These are phyloP conservation scores for Danio albolineatus DNA, from an alignment of 2,797 vertebrate species.

Conservation along the genomic window DNA sequence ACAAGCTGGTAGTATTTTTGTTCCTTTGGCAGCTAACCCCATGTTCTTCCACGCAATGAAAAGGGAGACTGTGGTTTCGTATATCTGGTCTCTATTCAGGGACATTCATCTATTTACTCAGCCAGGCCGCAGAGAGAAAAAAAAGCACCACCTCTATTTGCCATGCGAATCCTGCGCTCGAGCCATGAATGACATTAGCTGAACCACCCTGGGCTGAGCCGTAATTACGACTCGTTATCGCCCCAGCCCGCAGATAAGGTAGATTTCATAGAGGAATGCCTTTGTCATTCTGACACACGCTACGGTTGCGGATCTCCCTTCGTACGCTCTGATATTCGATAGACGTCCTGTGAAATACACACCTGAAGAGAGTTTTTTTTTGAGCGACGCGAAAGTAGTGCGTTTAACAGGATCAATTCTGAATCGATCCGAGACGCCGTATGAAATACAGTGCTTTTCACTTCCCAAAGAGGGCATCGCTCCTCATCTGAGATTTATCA, in stretches of 20 bases:
- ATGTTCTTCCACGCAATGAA: slow-evolving; percentile 62
- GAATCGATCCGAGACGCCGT: slow-evolving; percentile 19
- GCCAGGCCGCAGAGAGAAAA: slow-evolving; percentile 60
- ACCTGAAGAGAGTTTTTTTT: too few species aligned
- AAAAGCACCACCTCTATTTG: slow-evolving; percentile 50
- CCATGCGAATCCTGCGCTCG: slow-evolving; percentile 44
- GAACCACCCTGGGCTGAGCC: slow-evolving; percentile 65
- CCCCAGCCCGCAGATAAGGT: slow-evolving; percentile 73
- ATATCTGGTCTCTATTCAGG: slow-evolving; percentile 67
- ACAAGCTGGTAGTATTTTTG: slow-evolving; percentile 69
- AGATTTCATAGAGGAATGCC: slow-evolving; percentile 76
- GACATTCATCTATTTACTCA: slow-evolving; percentile 61
- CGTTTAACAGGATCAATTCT: too few species aligned
- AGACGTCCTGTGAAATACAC: too few species aligned
- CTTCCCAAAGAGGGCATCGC: slow-evolving; percentile 61
- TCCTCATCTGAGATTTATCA: slow-evolving; percentile 17
- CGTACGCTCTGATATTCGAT: slow-evolving; percentile 24
- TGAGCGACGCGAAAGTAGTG: too few species aligned
- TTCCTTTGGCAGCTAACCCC: slow-evolving; percentile 60
- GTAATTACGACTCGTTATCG: slow-evolving; percentile 74
- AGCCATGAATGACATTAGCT: slow-evolving; percentile 65
- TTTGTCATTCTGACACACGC: slow-evolving; percentile 65
- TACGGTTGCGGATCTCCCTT: slow-evolving; percentile 29
- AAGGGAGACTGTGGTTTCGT: slow-evolving; percentile 66
- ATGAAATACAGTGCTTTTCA: slow-evolving; percentile 17